Percentiles rank a stretch among this genome's conserved stretches.
Evolutionary conservation across 1,140 invertebrate genomes (phyloP).

Genomic region (Lordiphosa collinella): DNA sequence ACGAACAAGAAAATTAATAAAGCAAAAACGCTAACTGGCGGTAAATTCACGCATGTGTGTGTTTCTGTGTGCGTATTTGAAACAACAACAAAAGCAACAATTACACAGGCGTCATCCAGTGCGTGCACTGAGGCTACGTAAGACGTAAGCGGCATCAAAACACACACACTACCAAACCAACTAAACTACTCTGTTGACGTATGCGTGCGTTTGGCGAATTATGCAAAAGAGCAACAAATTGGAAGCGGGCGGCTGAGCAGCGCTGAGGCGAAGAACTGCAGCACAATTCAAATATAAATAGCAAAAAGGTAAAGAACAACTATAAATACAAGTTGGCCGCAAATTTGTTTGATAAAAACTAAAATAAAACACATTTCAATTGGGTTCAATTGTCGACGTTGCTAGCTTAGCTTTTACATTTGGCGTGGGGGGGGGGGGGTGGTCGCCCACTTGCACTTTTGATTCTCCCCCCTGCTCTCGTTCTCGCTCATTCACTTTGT

Average conservation of each 20-base stretch:
- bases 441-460: constrained; percentile 24
- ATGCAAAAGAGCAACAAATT: constrained; percentile 70
- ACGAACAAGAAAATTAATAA: constrained; percentile 28
- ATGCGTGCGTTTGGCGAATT: constrained; percentile 46
- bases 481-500: constrained; percentile 16
- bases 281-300: constrained; percentile 58
- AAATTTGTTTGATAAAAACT: constrained; percentile 27
- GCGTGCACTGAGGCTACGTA: constrained; percentile 43
- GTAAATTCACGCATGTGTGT: constrained; percentile 28
- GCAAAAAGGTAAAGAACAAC: constrained; percentile 52
- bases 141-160: constrained; percentile 53
- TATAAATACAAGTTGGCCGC: constrained; percentile 31
- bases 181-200: constrained; percentile 35
- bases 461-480: constrained; percentile 30
- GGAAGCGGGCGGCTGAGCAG: constrained; percentile 40
- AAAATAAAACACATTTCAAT: constrained; percentile 54
- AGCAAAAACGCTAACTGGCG: constrained; percentile 30
- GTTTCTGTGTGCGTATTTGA: constrained; percentile 4
- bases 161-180: constrained; percentile 3
- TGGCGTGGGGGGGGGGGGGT: constrained; percentile 10
- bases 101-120: constrained; percentile 35
- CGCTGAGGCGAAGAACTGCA: constrained; percentile 42
- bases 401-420: constrained; percentile 60
- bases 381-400: constrained; percentile 62
- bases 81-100: constrained; percentile 29